A percentile compares a stretch with the other conserved stretches of the same genome.
phyloP scores from a whole-genome alignment of 2,113 vertebrate genomes.

The Zosterops hypoxanthus region DNA sequence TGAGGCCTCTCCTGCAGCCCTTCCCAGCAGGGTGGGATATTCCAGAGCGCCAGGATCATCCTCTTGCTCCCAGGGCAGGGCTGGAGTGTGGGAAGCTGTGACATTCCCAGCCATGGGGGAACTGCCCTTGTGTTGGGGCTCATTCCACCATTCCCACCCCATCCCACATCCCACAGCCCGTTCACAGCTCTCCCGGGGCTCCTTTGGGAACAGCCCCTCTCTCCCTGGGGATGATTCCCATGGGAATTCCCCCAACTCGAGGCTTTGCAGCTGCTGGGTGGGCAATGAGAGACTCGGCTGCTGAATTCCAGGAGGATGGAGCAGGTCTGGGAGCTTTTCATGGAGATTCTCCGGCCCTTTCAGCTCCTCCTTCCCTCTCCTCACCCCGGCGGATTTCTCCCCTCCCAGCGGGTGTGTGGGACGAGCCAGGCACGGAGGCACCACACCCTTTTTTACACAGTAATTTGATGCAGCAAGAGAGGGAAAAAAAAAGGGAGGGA shows the following conservation, averaged over 20 bases:
- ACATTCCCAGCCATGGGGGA: not conserved
- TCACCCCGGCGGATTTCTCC: not conserved
- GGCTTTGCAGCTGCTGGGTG: not conserved
- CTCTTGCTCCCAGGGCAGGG: not conserved
- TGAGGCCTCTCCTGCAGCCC: not conserved
- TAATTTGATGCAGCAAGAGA: not conserved
- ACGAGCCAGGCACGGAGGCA: not conserved
- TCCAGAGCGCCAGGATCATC: fast-evolving
- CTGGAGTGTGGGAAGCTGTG: not conserved
- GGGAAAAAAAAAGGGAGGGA: not conserved
- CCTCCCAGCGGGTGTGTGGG: not conserved
- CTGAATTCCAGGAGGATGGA: fast-evolving
- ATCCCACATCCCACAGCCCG: not conserved
- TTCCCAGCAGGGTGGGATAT: not conserved
- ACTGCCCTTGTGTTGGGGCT: fast-evolving
- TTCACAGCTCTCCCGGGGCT: not conserved
- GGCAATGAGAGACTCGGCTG: not conserved
- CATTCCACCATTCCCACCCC: fast-evolving
- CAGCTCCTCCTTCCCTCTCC: fast-evolving
- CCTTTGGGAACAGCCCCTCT: not conserved
- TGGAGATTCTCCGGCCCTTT: not conserved
- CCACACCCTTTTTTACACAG: not conserved
- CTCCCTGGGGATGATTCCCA: not conserved
- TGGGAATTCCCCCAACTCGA: not conserved
- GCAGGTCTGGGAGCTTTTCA: not conserved